phyloP scores from a whole-genome alignment of 2,888 invertebrate genomes.

The Ypsolopha sequella region DNA sequence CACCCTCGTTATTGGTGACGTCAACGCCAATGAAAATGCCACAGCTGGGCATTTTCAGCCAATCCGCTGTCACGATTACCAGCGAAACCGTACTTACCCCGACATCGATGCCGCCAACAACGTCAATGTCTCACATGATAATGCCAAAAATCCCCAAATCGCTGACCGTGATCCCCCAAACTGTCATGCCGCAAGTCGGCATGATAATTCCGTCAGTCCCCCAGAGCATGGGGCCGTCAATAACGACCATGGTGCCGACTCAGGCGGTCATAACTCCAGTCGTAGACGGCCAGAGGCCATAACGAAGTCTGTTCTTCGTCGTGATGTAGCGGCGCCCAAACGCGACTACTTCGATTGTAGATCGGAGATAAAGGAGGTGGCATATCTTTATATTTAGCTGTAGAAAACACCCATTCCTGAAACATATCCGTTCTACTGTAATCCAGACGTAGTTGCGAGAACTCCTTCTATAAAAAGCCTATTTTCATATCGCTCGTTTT shows the following conservation, averaged over 20 bases:
- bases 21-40: slow-evolving; percentile 41
- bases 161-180: slow-evolving; percentile 83
- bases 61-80: slow-evolving; percentile 40
- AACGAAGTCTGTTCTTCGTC: slow-evolving; percentile 49
- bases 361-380: not conserved
- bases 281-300: slow-evolving; percentile 31
- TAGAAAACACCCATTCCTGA: slow-evolving; percentile 5
- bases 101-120: slow-evolving; percentile 24
- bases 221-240: slow-evolving; percentile 15
- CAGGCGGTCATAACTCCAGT: slow-evolving; percentile 12
- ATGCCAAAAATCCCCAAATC: slow-evolving; percentile 87
- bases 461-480: slow-evolving; percentile 7
- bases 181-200: slow-evolving; percentile 16
- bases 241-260: slow-evolving; percentile 12
- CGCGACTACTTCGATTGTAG: slow-evolving; percentile 9
- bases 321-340: slow-evolving; percentile 32
- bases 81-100: slow-evolving; percentile 34
- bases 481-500: slow-evolving; percentile 5
- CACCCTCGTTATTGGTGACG: slow-evolving; percentile 37
- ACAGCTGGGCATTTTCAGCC: slow-evolving; percentile 22
- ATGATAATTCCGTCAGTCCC: slow-evolving; percentile 19
- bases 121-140: slow-evolving; percentile 35
- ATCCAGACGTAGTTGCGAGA: not conserved
- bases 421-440: not conserved
- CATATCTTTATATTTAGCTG: slow-evolving; percentile 8